These are phyloP conservation scores for Spinus pinus DNA, from an alignment of 2,797 vertebrate species.

Conservation along the genomic window DNA sequence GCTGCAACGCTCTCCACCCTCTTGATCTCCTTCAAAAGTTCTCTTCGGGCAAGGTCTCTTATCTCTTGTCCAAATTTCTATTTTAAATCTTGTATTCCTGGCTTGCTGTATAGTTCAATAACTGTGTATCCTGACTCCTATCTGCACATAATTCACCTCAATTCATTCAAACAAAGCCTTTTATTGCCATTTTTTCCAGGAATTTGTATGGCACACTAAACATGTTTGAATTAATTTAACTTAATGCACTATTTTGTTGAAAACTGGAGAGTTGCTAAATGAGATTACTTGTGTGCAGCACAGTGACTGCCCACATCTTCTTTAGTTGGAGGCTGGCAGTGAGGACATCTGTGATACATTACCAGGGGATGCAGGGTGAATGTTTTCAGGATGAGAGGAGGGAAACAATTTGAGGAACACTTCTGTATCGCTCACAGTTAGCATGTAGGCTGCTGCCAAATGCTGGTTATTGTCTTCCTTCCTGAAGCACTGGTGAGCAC, in stretches of 20 bases:
- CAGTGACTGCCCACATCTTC: background rate
- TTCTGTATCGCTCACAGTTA: slow-evolving; percentile 43
- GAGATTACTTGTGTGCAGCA: background rate
- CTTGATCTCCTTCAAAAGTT: background rate
- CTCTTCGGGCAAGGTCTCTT: background rate
- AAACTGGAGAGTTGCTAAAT: background rate
- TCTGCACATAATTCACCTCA: background rate
- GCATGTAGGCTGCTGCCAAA: slow-evolving; percentile 63
- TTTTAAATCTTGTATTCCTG: background rate
- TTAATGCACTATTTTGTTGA: background rate
- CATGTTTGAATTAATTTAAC: background rate
- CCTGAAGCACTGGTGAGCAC: slow-evolving; percentile 40
- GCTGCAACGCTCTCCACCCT: background rate
- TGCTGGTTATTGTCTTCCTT: slow-evolving; percentile 70
- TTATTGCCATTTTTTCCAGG: background rate
- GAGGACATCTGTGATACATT: background rate
- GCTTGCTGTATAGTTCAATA: background rate
- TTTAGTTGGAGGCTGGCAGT: background rate
- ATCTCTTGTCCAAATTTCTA: background rate
- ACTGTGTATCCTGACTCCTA: background rate
- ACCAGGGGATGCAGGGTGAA: slow-evolving; percentile 11
- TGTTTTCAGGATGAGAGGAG: slow-evolving; percentile 10
- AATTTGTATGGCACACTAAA: background rate
- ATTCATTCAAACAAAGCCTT: background rate
- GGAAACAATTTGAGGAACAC: slow-evolving; percentile 55